These are phyloP conservation scores for Plagodis dolabraria DNA, from an alignment of 2,888 invertebrate genomes.

Conservation along the genomic window DNA sequence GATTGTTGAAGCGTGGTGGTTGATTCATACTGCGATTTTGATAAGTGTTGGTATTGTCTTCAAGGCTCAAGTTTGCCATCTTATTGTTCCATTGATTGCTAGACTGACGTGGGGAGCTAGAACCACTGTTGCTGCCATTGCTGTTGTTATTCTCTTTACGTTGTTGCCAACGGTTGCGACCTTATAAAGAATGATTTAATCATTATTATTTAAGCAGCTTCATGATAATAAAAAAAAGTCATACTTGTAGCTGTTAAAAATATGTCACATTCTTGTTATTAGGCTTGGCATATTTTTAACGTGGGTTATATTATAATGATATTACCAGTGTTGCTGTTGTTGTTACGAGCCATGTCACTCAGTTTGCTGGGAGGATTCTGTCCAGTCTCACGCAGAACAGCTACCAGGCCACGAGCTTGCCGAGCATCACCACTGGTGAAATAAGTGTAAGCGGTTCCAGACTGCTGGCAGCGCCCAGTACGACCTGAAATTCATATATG, in stretches of 20 bases:
- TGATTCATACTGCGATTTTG: constrained; percentile 69
- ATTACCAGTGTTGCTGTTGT: constrained; percentile 77
- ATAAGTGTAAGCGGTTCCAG: constrained; percentile 98
- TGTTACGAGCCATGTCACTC: constrained; percentile 88
- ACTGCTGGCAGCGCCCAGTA: constrained; percentile 96
- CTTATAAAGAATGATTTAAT: constrained; percentile 54
- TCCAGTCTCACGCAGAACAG: constrained; percentile 96
- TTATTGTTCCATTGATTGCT: constrained; percentile 83
- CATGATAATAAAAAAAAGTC: neutral
- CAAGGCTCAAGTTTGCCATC: constrained; percentile 66
- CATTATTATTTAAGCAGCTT: neutral
- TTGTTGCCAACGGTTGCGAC: constrained; percentile 86
- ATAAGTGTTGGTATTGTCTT: constrained; percentile 63
- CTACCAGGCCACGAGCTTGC: constrained; percentile 96
- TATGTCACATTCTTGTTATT: too few species aligned
- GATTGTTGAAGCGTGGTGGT: constrained; percentile 82
- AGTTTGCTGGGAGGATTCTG: constrained; percentile 93
- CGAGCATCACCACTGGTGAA: constrained; percentile 96
- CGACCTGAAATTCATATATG: constrained; percentile 79
- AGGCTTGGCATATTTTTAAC: too few species aligned
- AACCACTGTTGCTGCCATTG: constrained; percentile 71
- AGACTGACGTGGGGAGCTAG: constrained; percentile 79
- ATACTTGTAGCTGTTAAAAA: too few species aligned
- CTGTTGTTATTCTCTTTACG: constrained; percentile 81
- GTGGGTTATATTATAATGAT: too few species aligned